These are phyloP conservation scores for Suillia variegata DNA, from an alignment of 2,888 invertebrate genomes.

Conservation along the genomic window DNA sequence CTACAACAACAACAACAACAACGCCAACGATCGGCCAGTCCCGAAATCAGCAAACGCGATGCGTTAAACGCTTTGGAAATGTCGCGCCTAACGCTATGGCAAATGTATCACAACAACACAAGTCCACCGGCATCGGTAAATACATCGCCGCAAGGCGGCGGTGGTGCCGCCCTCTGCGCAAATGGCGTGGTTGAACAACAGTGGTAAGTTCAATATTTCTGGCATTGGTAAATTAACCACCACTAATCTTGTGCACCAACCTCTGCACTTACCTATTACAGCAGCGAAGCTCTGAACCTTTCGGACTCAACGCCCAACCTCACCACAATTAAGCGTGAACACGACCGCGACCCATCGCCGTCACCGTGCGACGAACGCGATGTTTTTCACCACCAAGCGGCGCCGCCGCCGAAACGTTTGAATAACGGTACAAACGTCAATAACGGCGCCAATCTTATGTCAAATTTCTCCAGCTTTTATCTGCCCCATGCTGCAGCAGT, in stretches of 20 bases:
- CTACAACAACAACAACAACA: slow-evolving; percentile 38
- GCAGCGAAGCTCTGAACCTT: slow-evolving; percentile 82
- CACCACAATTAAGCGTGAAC: slow-evolving; percentile 64
- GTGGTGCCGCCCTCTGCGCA: not conserved
- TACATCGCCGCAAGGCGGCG: slow-evolving; percentile 57
- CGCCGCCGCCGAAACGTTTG: slow-evolving; percentile 68
- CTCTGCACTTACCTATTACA: slow-evolving; percentile 18
- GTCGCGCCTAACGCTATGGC: slow-evolving; percentile 81
- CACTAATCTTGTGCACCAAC: too few relatives aligned
- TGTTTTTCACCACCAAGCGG: slow-evolving; percentile 63
- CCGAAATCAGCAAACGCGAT: slow-evolving; percentile 61
- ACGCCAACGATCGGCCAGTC: slow-evolving; percentile 56
- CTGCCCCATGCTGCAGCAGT: slow-evolving; percentile 41
- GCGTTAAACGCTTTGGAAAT: slow-evolving; percentile 74
- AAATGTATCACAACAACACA: slow-evolving; percentile 76
- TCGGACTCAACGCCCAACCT: slow-evolving; percentile 68
- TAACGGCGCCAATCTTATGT: slow-evolving; percentile 18
- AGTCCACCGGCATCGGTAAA: slow-evolving; percentile 62
- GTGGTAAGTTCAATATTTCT: slow-evolving; percentile 51
- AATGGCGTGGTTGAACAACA: slow-evolving; percentile 56
- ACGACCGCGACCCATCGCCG: slow-evolving; percentile 59
- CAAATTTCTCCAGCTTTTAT: slow-evolving; percentile 45
- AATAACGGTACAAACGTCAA: too few relatives aligned
- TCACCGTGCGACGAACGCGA: slow-evolving; percentile 63
- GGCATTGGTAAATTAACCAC: not conserved